Base-by-base conservation (phyloP, 2,113 vertebrate genomes). In the Poeciliopsis occidentalis region DNA sequence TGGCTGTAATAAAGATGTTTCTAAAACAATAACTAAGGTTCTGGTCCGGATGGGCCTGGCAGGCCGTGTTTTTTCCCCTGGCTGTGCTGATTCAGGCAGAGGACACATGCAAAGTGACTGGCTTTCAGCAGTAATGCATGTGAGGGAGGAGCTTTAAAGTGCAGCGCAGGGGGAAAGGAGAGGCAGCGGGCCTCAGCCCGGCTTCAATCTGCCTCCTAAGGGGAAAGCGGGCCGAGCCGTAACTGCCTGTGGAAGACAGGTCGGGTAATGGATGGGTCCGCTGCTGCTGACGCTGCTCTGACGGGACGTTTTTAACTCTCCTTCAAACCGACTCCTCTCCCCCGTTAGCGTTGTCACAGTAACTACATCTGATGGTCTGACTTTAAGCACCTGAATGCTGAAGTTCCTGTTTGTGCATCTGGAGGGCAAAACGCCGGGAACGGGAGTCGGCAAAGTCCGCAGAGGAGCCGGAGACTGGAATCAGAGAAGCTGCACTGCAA, bases 81-180 rank as follows among this genome's bases (percentile, higher is more conserved):
- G 29, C 47, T 12, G 6, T 83, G 88, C 87, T 89, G 91, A 92
- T 86, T 82, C 85, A 79, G 82, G 83, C 89, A 91, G 82, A 92
- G 89, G 90, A 90, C 89, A 91, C 81, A 89, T 91, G 87, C 91
- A 92, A 91, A 92, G 91, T 89, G 90, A 89, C 83, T 81, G 74
- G 85, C 86, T 88, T 88, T 84, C 86, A 81, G 87, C 75, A 8
- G 82, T 89, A 89, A 89, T 85, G 90, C 87, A 89, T 84, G 89
- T 90, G 41, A 31, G 29, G 10, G 29, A 54, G 60, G 31, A 15
- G 72, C 71, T 83, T 78, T 82, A 88, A 90, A 92, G 76, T 91
- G 90, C 89, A 89, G 69, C 29, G 85, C 87, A 84, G 67, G 80
- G 80, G 82, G 84, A 84, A 80, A 82, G 73, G 67, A 76, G 73